phyloP scores from a whole-genome alignment of 2,888 invertebrate species.

The Vannuccia rotundouncinata region DNA sequence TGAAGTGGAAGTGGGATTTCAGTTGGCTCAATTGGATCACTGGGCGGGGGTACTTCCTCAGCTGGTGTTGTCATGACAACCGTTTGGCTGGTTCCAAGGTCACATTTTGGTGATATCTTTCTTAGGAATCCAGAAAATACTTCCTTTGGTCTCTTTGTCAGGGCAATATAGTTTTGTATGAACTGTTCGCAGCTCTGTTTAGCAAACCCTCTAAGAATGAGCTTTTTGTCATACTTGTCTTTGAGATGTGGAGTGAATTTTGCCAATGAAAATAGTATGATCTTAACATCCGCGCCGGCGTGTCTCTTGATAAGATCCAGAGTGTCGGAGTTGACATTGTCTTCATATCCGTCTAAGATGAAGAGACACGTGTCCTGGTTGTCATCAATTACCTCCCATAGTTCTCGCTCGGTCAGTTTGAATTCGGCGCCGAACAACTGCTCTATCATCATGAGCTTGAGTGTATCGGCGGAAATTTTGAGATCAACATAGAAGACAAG shows the following conservation, averaged over 20 bases:
- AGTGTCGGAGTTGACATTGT: constrained; percentile 40
- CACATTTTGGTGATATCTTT: constrained; percentile 22
- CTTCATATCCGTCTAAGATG: constrained; percentile 48
- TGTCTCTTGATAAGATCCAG: constrained; percentile 43
- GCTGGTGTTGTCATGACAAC: neutral
- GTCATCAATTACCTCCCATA: constrained; percentile 45
- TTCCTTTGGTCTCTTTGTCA: constrained; percentile 37
- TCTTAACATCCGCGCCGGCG: constrained; percentile 43
- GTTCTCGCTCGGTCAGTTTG: constrained; percentile 44
- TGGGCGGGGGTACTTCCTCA: neutral
- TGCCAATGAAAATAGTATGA: constrained; percentile 41
- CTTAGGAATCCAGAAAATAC: constrained; percentile 32
- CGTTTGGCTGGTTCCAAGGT: neutral
- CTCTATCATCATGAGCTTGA: constrained; percentile 40
- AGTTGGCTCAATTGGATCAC: neutral
- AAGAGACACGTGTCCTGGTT: constrained; percentile 45
- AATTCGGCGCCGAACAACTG: constrained; percentile 45
- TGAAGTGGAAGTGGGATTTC: neutral
- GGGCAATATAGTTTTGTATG: constrained; percentile 35
- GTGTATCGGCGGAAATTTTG: constrained; percentile 36
- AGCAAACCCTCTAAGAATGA: constrained; percentile 15
- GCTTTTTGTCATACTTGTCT: constrained; percentile 36
- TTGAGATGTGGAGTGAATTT: constrained; percentile 35
- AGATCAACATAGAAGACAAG: constrained; percentile 38
- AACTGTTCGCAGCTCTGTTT: constrained; percentile 36